Conservation (phyloP, 2,113 vertebrate genomes). For the Hipposideros armiger region DNA sequence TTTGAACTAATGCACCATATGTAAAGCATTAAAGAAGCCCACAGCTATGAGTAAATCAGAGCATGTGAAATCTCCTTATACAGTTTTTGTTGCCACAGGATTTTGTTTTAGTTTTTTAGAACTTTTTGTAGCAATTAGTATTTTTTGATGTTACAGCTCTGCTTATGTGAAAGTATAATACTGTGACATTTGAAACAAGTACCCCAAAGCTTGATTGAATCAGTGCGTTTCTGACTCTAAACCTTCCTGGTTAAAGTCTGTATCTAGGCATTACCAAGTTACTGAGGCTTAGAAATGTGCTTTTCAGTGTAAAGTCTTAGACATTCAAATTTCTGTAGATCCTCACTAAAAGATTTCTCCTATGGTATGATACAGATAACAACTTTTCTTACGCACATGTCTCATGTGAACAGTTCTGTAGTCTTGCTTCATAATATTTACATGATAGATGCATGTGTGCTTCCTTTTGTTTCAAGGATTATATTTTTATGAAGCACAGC, state of each 20-base stretch:
- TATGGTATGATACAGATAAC: not conserved
- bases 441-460: not conserved
- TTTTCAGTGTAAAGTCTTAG: constrained; percentile 59
- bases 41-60: constrained; percentile 63
- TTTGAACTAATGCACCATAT: constrained; percentile 67
- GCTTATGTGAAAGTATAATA: not conserved
- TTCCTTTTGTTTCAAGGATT: not conserved
- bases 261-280: constrained; percentile 41
- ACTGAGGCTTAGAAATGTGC: constrained; percentile 43
- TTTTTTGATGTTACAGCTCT: not conserved
- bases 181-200: constrained; percentile 31
- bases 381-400: constrained; percentile 8
- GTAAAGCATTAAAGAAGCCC: constrained; percentile 73
- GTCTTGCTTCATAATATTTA: not conserved
- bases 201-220: constrained; percentile 31
- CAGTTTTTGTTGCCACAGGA: constrained; percentile 39
- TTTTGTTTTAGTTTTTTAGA: constrained; percentile 66
- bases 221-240: constrained; percentile 55
- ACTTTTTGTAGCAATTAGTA: constrained; percentile 64
- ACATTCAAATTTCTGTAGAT: not conserved
- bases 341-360: not conserved
- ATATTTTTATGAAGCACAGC: not conserved
- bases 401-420: not conserved
- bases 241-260: constrained; percentile 38
- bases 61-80: not conserved